Conservation (phyloP, 2,797 vertebrate species). For the Bryconaethiops microstoma region DNA sequence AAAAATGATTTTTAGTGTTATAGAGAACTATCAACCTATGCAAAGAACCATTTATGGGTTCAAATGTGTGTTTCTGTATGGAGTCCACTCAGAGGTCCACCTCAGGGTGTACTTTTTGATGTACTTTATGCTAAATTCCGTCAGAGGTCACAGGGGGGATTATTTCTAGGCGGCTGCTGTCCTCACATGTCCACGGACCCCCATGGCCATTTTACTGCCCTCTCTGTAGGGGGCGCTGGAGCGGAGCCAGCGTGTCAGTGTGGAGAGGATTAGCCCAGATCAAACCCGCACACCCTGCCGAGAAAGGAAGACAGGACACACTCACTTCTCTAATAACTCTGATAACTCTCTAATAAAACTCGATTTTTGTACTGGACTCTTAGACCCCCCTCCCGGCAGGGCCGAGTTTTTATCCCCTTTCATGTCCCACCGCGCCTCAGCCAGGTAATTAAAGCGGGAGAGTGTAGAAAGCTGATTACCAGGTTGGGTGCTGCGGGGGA, state of each 20-base stretch:
- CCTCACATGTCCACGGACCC: background rate
- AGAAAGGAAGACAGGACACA: background rate
- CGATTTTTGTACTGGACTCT: background rate
- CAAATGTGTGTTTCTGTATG: too few relatives aligned
- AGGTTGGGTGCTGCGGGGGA: background rate
- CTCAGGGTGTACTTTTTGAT: too few relatives aligned
- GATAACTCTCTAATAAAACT: background rate
- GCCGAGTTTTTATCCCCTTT: background rate
- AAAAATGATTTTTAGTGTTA: too few relatives aligned
- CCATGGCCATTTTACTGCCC: background rate
- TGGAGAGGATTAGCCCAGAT: constrained; percentile 2
- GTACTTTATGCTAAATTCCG: too few relatives aligned
- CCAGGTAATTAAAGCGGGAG: background rate
- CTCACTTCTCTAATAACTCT: background rate
- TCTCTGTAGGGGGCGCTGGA: constrained; percentile 4
- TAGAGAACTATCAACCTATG: too few relatives aligned
- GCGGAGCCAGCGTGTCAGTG: background rate
- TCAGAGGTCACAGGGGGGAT: background rate
- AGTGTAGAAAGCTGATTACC: background rate
- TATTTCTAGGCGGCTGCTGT: background rate
- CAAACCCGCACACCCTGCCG: background rate
- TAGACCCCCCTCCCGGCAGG: background rate
- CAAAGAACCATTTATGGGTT: too few relatives aligned
- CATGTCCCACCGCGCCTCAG: background rate
- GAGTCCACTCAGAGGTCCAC: too few relatives aligned